Percentiles rank a stretch among this genome's conserved stretches.
Evolutionary conservation across 2,888 invertebrate species (phyloP).

Genomic region (Thera obeliscata): DNA sequence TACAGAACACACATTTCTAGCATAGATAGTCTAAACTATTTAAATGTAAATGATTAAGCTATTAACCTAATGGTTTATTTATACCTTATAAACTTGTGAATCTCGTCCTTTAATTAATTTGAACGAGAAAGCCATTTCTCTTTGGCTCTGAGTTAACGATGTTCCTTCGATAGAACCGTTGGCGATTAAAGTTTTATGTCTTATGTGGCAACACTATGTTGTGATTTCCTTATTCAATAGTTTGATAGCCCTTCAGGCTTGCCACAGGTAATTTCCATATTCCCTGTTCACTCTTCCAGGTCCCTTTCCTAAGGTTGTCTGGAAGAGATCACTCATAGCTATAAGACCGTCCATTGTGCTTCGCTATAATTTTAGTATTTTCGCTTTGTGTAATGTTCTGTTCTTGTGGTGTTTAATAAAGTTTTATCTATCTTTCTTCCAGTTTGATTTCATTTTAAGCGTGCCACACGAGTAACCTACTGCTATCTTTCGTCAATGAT

Average conservation of each 20-base stretch:
- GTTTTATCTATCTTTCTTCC: too few relatives aligned
- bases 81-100: constrained; percentile 35
- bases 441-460: too few relatives aligned
- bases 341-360: too few relatives aligned
- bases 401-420: too few relatives aligned
- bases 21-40: constrained; percentile 4
- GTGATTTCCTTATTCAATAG: constrained; percentile 4
- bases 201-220: constrained; percentile 1
- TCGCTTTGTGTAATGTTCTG: too few relatives aligned
- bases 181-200: constrained; percentile 33
- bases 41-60: constrained; percentile 22
- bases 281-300: not conserved
- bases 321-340: too few relatives aligned
- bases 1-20: not conserved
- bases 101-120: constrained; percentile 39
- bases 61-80: constrained; percentile 33
- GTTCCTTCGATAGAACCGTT: constrained; percentile 32
- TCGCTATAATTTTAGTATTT: too few relatives aligned
- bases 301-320: not conserved
- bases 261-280: not conserved
- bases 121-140: constrained; percentile 40
- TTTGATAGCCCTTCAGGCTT: not conserved
- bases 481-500: too few relatives aligned
- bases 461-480: too few relatives aligned
- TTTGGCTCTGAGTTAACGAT: constrained; percentile 36